Percentiles rank a stretch among this genome's conserved stretches.
phyloP scores from a whole-genome alignment of 2,888 invertebrate genomes.

The Cordilura impudica region DNA sequence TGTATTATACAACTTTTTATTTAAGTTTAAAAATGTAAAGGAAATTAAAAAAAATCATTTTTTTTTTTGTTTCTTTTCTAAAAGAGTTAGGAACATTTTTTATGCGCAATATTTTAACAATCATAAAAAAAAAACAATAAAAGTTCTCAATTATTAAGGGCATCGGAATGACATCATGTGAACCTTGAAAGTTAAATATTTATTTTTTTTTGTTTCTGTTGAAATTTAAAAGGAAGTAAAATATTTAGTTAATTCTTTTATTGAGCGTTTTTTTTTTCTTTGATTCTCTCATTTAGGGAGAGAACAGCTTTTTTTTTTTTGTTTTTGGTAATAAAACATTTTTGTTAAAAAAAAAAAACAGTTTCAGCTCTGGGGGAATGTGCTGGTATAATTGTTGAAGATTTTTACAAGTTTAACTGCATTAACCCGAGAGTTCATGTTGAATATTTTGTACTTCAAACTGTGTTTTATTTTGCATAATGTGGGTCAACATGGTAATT shows the following conservation, averaged over 20 bases:
- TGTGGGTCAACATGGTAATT: conserved; percentile 49
- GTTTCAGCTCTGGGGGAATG: conserved; percentile 15
- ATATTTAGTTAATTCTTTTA: conserved; percentile 1
- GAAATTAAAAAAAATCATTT: conserved; percentile 2
- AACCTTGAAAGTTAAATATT: conserved; percentile 29
- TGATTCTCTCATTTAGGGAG: neutral
- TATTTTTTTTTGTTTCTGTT: neutral
- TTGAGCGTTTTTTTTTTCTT: neutral
- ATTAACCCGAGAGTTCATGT: conserved; percentile 19
- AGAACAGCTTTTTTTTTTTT: neutral
- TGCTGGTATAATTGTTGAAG: neutral
- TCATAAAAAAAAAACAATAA: neutral
- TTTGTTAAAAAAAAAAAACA: conserved; percentile 1
- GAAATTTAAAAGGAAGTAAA: neutral
- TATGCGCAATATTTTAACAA: neutral
- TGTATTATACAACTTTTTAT: conserved; percentile 17
- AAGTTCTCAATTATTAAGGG: no score
- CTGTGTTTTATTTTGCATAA: neutral
- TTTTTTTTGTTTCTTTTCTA: neutral
- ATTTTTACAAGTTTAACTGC: conserved; percentile 19
- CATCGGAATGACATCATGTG: neutral
- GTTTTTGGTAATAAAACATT: neutral
- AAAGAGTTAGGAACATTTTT: conserved; percentile 1
- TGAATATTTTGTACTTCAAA: neutral
- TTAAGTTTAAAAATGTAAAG: neutral